A percentile compares a stretch with the other conserved stretches of the same genome.
These are phyloP conservation scores for Chrysochloris asiatica DNA, from an alignment of 2,113 vertebrate genomes.

Conservation along the genomic window DNA sequence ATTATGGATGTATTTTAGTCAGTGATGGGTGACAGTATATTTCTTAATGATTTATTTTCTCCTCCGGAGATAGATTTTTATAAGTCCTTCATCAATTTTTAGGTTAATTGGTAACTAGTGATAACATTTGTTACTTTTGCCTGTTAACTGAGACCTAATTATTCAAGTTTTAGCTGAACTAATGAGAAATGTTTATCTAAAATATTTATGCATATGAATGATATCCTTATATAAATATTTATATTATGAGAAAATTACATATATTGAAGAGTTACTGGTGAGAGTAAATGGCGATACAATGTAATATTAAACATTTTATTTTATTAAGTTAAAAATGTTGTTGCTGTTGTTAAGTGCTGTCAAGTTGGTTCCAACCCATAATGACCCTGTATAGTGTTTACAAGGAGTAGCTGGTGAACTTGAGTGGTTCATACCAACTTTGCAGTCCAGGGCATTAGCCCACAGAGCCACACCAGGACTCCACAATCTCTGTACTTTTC, in stretches of 20 bases:
- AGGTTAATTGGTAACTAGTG: conserved; percentile 36
- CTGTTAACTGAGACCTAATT: neutral
- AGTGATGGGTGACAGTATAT: conserved; percentile 25
- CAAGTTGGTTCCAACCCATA: too few relatives aligned
- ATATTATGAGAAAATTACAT: conserved; percentile 24
- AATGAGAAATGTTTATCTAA: conserved; percentile 20
- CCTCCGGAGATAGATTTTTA: conserved; percentile 27
- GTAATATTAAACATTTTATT: neutral
- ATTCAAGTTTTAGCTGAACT: conserved; percentile 35
- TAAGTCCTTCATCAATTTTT: conserved; percentile 17
- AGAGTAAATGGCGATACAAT: conserved; percentile 53
- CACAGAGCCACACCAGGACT: too few relatives aligned
- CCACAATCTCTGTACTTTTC: neutral
- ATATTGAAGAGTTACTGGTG: neutral
- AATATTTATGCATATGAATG: neutral
- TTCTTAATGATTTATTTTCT: conserved; percentile 30
- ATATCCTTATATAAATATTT: neutral
- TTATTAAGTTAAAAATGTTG: conserved; percentile 47
- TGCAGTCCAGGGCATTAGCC: too few relatives aligned
- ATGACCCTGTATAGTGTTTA: too few relatives aligned
- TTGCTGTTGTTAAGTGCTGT: too few relatives aligned
- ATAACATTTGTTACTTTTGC: neutral
- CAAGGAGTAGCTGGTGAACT: too few relatives aligned
- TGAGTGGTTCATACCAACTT: too few relatives aligned
- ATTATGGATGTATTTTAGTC: conserved; percentile 41